A percentile compares a stretch with the other conserved stretches of the same genome.
Evolutionary conservation across 2,888 invertebrate species (phyloP).

Genomic region (Lysandra bellargus): DNA sequence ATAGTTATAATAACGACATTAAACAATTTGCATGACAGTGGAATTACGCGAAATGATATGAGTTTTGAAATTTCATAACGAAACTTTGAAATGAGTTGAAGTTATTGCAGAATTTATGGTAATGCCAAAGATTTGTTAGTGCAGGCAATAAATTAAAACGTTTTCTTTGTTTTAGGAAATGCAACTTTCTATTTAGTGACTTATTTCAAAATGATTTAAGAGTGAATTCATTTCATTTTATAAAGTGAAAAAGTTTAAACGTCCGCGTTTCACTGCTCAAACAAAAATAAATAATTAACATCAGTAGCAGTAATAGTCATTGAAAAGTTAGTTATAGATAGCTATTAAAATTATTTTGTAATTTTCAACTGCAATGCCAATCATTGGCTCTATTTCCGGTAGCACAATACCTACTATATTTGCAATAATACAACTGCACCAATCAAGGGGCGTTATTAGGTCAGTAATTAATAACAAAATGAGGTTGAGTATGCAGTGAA

Average conservation of each 20-base stretch:
- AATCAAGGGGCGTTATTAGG: conserved; percentile 49
- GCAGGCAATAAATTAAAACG: conserved; percentile 24
- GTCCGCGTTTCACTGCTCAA: background rate
- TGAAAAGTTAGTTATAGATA: background rate
- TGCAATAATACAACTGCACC: background rate
- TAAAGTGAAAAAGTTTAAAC: background rate
- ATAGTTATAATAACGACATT: background rate
- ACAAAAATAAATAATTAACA: background rate
- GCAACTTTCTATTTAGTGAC: conserved; percentile 20
- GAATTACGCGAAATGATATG: conserved; percentile 26
- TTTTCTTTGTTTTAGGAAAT: conserved; percentile 24
- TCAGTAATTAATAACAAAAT: conserved; percentile 67
- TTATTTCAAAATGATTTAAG: conserved; percentile 11
- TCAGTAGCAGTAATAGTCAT: background rate
- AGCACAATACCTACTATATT: background rate
- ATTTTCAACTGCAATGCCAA: background rate
- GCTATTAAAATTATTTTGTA: background rate
- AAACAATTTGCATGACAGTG: conserved; percentile 26
- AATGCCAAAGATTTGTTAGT: conserved; percentile 23
- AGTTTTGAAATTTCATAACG: conserved; percentile 31
- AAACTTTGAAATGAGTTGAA: conserved; percentile 37
- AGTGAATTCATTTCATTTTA: background rate
- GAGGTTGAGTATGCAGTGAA: conserved; percentile 61
- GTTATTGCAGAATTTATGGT: conserved; percentile 30
- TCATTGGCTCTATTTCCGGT: background rate